Conservation (phyloP, 37 sponge, comb jelly and placozoan genomes). For the Beroe ovata region DNA sequence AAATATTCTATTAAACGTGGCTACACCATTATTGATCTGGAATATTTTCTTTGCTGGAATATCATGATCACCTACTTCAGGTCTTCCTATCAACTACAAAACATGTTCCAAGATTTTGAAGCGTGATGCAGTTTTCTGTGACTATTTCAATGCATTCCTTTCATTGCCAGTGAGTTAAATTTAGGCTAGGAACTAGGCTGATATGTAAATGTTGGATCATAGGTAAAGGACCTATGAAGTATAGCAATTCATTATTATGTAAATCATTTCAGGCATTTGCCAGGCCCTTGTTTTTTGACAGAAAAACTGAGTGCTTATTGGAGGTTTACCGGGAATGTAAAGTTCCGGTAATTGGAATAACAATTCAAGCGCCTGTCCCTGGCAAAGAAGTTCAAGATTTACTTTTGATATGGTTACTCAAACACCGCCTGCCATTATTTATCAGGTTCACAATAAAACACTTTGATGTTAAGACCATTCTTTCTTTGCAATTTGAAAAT, state of each 20-base stretch:
- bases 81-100: constrained; percentile 52
- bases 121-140: constrained; percentile 55
- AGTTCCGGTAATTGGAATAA: constrained; percentile 41
- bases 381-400: background rate
- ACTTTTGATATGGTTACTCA: constrained; percentile 28
- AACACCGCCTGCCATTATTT: constrained; percentile 31
- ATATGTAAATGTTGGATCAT: too few relatives aligned
- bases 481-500: too few relatives aligned
- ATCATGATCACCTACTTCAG: too few relatives aligned
- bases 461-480: too few relatives aligned
- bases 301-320: constrained; percentile 37
- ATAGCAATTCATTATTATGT: too few relatives aligned
- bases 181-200: too few relatives aligned
- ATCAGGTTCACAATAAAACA: too few relatives aligned
- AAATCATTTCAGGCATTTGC: constrained; percentile 52
- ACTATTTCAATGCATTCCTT: constrained; percentile 65
- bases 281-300: constrained; percentile 26
- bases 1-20: too few relatives aligned
- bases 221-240: too few relatives aligned
- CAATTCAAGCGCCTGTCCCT: constrained; percentile 51
- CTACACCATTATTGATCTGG: too few relatives aligned
- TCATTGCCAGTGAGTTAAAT: constrained; percentile 33
- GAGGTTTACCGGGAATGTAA: constrained; percentile 52
- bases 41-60: too few relatives aligned
- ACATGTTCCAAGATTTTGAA: constrained; percentile 32